A percentile compares a stretch with the other conserved stretches of the same genome.
Conservation (phyloP, 2,113 vertebrate species). For the Catagonus wagneri region DNA sequence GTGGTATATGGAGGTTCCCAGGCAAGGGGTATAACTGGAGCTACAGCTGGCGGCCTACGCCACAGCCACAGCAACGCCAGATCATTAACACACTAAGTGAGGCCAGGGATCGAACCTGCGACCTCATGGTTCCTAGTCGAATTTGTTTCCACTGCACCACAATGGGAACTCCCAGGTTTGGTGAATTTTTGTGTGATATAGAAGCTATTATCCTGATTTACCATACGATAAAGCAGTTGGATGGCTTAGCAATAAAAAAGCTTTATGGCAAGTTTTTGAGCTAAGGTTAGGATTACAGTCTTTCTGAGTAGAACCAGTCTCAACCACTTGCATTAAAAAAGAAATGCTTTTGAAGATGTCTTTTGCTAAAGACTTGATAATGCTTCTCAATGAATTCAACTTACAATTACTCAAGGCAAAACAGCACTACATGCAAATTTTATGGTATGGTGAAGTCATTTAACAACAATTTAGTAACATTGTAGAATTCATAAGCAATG, state of each 20-base stretch:
- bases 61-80: no score
- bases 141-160: no score
- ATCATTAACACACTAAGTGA: no score
- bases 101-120: no score
- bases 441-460: neutral
- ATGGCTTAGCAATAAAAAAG: neutral
- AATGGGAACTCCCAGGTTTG: no score
- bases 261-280: neutral
- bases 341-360: neutral
- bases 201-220: neutral
- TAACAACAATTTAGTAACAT: neutral
- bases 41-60: no score
- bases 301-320: neutral
- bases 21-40: no score
- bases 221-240: neutral
- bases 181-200: neutral
- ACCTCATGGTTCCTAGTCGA: no score
- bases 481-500: neutral
- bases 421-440: neutral
- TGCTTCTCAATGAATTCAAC: constrained; percentile 14
- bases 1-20: no score
- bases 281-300: neutral
- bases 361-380: neutral
- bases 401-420: neutral
- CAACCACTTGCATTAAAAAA: neutral